A percentile compares a stretch with the other conserved stretches of the same genome.
These are phyloP conservation scores for Tachysurus fulvidraco DNA, from an alignment of 2,113 vertebrate genomes.

Conservation along the genomic window DNA sequence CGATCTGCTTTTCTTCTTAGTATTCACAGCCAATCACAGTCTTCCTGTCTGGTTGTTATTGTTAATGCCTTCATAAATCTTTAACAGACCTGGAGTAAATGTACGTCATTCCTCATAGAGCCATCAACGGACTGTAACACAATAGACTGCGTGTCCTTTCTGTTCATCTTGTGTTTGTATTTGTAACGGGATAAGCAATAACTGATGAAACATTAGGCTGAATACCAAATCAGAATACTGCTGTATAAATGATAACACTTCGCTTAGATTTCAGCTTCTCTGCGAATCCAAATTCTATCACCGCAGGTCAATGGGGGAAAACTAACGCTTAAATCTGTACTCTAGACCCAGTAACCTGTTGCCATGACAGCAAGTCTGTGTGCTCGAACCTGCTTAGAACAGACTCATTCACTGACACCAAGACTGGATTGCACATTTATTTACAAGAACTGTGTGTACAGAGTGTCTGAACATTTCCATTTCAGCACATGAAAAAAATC, in stretches of 20 bases:
- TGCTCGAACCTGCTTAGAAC: not conserved
- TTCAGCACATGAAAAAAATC: not conserved
- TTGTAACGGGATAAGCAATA: not conserved
- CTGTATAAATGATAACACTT: not conserved
- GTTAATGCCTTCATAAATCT: slow-evolving; percentile 10
- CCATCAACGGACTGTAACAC: not conserved
- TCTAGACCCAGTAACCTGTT: not conserved
- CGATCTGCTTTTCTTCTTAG: not conserved
- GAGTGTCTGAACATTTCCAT: not conserved
- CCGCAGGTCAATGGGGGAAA: not conserved
- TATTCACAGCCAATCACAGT: slow-evolving; percentile 2
- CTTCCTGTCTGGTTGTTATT: not conserved
- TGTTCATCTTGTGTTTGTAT: not conserved
- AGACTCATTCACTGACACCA: not conserved
- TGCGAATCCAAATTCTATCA: not conserved
- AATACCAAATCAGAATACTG: not conserved
- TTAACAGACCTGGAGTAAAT: slow-evolving; percentile 2
- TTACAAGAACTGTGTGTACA: not conserved
- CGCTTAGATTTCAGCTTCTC: not conserved
- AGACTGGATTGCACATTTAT: not conserved
- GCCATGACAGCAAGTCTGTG: not conserved
- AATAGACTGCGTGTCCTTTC: not conserved
- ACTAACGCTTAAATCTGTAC: not conserved
- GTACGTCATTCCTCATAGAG: not conserved
- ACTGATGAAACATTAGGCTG: not conserved